Base-by-base conservation (phyloP, 2,113 vertebrate genomes). In the Nothocercus nigrocapillus region DNA sequence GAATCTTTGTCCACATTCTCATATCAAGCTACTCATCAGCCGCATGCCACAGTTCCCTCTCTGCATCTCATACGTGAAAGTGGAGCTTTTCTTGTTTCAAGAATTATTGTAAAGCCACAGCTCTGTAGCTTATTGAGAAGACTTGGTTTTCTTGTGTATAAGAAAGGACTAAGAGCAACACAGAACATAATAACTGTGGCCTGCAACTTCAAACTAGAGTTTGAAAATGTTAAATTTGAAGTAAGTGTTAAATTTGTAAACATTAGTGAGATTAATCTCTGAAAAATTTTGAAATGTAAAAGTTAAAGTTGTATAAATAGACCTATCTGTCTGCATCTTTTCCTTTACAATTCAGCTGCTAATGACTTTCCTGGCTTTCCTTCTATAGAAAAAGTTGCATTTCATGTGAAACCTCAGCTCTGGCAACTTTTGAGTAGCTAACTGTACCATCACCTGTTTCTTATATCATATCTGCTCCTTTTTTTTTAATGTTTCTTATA, bases 1-100 rank as follows among this genome's bases (percentile, higher is more conserved):
- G 73, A 64, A 13, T 24, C 63, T 72, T 89, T 64, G 38, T 62
- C 53, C 14, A 53, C 15, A 21, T 56, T 27, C 24, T 89, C 40
- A 28, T 38, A 62, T 69, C 21, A 24, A 66, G 40, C 20, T 75
- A 58, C 25, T 76, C 25, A 61, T 49, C 34, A 91, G 18, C 21
- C 9, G 18, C 13, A 30, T 24, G 44, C 2, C 4, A 45, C 0
- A 0, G 28, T 36, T 86, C 5, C 14, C 12, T 44, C 44, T 80
- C 36, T 2, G 1, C n/a, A 30, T 45, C 9, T 44, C 30, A 30
- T 36, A 80, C 4, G 7, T 67, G 61, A 61, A 85, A 81, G 21
- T 15, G 7, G 24, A 85, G 2, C 17, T 51, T 89, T 47, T 45
- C 28, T 58, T 67, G 8, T 28, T 66, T 70, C 18, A 42, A 5